phyloP scores from a whole-genome alignment of 2,797 vertebrate species.

The Dendrocincla tyrannina region DNA sequence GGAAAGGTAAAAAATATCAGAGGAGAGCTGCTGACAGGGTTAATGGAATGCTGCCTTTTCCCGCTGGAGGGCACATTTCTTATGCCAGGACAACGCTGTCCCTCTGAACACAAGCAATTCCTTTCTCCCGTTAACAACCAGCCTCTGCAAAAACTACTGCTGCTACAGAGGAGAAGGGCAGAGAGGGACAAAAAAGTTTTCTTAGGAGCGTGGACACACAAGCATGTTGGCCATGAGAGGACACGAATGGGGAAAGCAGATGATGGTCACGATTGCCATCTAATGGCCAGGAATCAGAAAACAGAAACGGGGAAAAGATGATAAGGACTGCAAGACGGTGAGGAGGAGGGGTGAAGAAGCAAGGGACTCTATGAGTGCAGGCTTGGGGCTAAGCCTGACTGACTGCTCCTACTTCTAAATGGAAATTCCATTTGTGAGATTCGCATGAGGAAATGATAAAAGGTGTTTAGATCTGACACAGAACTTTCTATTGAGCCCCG shows the following conservation, averaged over 20 bases:
- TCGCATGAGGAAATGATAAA: not conserved
- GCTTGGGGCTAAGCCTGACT: not conserved
- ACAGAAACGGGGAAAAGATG: not conserved
- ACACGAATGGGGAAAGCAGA: accelerated
- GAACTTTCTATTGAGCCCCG: not conserved
- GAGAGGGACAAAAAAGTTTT: not conserved
- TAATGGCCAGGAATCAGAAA: slow-evolving; percentile 10
- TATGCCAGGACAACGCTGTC: not conserved
- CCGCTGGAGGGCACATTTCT: not conserved
- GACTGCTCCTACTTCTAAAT: not conserved
- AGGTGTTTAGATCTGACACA: not conserved
- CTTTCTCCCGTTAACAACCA: not conserved
- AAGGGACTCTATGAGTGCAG: not conserved
- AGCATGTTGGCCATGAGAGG: not conserved
- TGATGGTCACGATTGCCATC: slow-evolving; percentile 5
- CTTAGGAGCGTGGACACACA: accelerated
- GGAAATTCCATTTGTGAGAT: not conserved
- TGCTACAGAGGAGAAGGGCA: not conserved
- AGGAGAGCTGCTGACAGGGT: not conserved
- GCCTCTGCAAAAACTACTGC: not conserved
- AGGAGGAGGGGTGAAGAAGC: not conserved
- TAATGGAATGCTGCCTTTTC: not conserved
- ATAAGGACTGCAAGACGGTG: accelerated
- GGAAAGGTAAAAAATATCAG: not conserved
- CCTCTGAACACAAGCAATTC: not conserved